These are phyloP conservation scores for Lindbergichthys nudifrons DNA, from an alignment of 2,797 vertebrate genomes.

Conservation along the genomic window DNA sequence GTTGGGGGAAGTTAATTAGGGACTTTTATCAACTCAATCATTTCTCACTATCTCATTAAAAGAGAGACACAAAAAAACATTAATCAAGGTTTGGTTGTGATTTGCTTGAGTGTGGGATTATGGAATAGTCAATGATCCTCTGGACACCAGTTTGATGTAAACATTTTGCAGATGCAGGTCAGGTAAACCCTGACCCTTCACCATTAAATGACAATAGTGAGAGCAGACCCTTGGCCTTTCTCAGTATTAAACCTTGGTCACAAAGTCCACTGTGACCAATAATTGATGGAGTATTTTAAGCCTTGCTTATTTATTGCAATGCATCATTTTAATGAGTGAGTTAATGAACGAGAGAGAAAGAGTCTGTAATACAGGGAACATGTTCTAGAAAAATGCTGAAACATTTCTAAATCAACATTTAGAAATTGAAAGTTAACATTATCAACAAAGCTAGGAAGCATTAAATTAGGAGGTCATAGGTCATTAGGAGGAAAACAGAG, in stretches of 20 bases:
- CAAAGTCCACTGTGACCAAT: constrained; percentile 51
- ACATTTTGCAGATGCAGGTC: constrained; percentile 74
- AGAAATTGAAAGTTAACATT: too few species aligned
- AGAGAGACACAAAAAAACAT: constrained; percentile 47
- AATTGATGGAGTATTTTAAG: constrained; percentile 38
- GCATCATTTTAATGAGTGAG: constrained; percentile 6
- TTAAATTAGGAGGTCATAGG: too few species aligned
- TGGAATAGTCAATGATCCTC: constrained; percentile 70
- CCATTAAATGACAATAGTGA: constrained; percentile 62
- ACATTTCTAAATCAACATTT: too few species aligned
- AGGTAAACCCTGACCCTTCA: constrained; percentile 72
- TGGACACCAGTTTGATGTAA: constrained; percentile 72
- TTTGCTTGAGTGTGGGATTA: constrained; percentile 74
- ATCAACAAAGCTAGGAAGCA: too few species aligned
- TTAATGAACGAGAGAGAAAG: not conserved
- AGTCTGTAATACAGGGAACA: not conserved
- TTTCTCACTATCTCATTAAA: constrained; percentile 48
- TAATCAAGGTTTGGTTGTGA: constrained; percentile 70
- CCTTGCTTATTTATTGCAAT: constrained; percentile 24
- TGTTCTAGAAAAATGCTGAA: too few species aligned
- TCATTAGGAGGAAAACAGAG: constrained; percentile 18
- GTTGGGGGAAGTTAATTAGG: constrained; percentile 42
- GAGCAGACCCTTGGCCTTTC: constrained; percentile 68
- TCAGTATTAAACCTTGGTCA: constrained; percentile 58
- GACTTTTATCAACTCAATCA: constrained; percentile 18